phyloP scores from a whole-genome alignment of 2,797 vertebrate genomes.

The Chromobotia macracanthus region DNA sequence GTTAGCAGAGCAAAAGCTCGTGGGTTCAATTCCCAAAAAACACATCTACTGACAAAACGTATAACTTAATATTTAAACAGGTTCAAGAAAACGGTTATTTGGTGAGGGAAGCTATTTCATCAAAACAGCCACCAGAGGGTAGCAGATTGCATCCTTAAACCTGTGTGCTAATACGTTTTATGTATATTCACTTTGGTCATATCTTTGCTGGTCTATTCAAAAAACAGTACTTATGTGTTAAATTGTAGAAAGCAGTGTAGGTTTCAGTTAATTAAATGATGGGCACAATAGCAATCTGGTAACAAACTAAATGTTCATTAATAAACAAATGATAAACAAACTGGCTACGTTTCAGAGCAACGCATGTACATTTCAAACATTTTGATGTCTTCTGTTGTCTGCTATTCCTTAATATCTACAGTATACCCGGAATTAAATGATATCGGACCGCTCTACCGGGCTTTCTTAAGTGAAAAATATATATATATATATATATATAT shows the following conservation, averaged over 20 bases:
- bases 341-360: no score
- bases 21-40: no score
- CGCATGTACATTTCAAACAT: no score
- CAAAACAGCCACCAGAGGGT: not conserved
- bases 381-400: no score
- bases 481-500: no score
- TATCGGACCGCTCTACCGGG: no score
- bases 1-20: no score
- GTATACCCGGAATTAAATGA: no score
- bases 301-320: not conserved
- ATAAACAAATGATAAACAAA: no score
- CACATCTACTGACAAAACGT: no score
- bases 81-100: not conserved
- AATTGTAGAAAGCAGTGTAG: not conserved
- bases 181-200: not conserved
- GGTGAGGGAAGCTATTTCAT: not conserved
- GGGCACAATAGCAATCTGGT: not conserved
- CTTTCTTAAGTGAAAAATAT: no score
- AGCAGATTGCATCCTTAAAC: conserved; percentile 13
- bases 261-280: not conserved
- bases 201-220: not conserved
- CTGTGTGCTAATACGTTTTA: not conserved
- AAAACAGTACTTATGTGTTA: not conserved
- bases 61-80: not conserved
- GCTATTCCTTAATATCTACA: no score